Evolutionary conservation across 2,888 invertebrate genomes (phyloP).

Genomic region (Leptura quadrifasciata): DNA sequence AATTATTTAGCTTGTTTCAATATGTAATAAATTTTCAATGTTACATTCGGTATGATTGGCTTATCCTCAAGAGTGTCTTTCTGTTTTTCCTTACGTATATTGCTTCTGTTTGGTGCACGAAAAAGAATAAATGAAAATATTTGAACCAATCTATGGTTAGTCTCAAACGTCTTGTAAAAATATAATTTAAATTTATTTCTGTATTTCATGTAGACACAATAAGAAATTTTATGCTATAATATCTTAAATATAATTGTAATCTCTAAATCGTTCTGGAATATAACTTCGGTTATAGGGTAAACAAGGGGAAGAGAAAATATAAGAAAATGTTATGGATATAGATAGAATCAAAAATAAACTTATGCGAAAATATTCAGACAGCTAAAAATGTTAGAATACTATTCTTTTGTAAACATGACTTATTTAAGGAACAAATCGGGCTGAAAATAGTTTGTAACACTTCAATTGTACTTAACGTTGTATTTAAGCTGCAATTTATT

Average conservation of each 20-base stretch:
- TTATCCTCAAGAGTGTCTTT: slow-evolving; percentile 17
- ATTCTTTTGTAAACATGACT: slow-evolving; percentile 43
- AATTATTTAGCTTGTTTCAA: not conserved
- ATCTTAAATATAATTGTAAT: too few species aligned
- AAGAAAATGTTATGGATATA: not conserved
- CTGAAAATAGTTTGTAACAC: slow-evolving; percentile 44
- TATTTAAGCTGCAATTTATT: slow-evolving; percentile 35
- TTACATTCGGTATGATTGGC: slow-evolving; percentile 6
- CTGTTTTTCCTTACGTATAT: slow-evolving; percentile 2
- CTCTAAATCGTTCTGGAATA: too few species aligned
- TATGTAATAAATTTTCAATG: not conserved
- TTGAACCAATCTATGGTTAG: not conserved
- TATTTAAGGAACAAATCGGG: slow-evolving; percentile 45
- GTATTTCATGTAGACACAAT: too few species aligned
- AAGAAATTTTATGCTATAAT: too few species aligned
- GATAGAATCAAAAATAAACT: slow-evolving; percentile 28
- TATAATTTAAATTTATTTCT: too few species aligned
- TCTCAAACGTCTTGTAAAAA: not conserved
- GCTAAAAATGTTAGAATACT: slow-evolving; percentile 33
- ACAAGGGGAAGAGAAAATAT: not conserved
- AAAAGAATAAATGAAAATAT: slow-evolving; percentile 10
- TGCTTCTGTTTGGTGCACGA: not conserved
- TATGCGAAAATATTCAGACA: slow-evolving; percentile 39
- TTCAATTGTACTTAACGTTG: slow-evolving; percentile 45
- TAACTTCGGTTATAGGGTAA: not conserved